Evolutionary conservation across 2,888 invertebrate species (phyloP).

Genomic region (Tenthredo livida): DNA sequence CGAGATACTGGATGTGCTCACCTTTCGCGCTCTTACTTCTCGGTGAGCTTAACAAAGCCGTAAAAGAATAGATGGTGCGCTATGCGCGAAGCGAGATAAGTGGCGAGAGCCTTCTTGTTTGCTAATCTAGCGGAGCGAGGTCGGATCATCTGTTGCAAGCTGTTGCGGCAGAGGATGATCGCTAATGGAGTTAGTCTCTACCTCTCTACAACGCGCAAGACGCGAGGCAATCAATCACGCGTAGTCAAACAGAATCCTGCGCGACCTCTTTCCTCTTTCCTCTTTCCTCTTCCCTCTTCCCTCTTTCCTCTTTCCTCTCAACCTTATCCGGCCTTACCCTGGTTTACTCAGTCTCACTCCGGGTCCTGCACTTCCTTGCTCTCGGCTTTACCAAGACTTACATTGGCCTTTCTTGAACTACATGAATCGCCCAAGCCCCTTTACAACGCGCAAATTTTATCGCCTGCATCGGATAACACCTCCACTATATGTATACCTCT

Average conservation of each 20-base stretch:
- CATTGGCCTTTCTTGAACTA: conserved; percentile 28
- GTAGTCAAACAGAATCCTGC: conserved; percentile 62
- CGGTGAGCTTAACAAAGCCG: conserved; percentile 64
- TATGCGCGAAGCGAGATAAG: conserved; percentile 68
- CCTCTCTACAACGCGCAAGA: conserved; percentile 58
- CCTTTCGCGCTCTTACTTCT: conserved; percentile 53
- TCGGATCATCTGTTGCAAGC: conserved; percentile 71
- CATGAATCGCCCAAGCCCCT: conserved; percentile 11
- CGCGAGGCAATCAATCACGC: conserved; percentile 70
- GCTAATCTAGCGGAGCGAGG: conserved; percentile 70
- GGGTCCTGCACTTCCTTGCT: not conserved
- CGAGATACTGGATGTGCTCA: not conserved
- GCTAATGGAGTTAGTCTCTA: conserved; percentile 70
- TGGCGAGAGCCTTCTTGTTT: conserved; percentile 69
- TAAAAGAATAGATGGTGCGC: conserved; percentile 69
- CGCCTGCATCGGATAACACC: not conserved
- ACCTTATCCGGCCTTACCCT: conserved; percentile 23
- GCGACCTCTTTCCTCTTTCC: conserved; percentile 51
- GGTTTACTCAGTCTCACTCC: conserved; percentile 13
- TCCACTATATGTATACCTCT: not conserved
- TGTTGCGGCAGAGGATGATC: conserved; percentile 71
- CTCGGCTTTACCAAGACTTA: conserved; percentile 15
- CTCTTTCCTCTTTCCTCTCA: not conserved
- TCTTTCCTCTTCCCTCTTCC: not conserved
- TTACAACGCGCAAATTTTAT: conserved; percentile 29